phyloP scores from a whole-genome alignment of 2,888 invertebrate species.

The Globia sparganii region DNA sequence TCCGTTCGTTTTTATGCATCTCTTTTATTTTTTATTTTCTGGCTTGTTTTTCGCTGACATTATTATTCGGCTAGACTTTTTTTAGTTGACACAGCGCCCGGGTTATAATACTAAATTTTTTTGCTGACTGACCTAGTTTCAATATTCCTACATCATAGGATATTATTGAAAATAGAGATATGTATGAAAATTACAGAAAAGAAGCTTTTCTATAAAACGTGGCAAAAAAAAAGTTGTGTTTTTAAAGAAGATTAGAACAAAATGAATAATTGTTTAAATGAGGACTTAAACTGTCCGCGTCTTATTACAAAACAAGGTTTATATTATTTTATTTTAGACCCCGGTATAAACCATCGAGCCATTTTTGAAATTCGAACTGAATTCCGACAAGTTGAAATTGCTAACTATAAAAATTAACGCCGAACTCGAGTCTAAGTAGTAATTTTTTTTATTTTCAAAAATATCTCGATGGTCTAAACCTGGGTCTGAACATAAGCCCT shows the following conservation, averaged over 20 bases:
- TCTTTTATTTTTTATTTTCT: slow-evolving; percentile 21
- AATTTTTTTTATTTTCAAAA: background rate
- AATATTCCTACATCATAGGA: background rate
- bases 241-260: background rate
- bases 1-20: background rate
- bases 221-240: background rate
- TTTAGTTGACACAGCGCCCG: background rate
- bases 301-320: no score
- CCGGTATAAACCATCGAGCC: no score
- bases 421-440: no score
- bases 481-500: background rate
- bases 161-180: background rate
- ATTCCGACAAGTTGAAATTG: no score
- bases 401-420: no score
- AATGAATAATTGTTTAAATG: background rate
- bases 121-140: background rate
- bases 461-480: background rate
- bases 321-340: no score
- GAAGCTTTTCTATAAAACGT: background rate
- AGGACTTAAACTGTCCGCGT: background rate
- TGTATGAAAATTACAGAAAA: background rate
- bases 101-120: background rate
- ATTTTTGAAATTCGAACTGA: no score
- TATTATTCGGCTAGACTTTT: background rate
- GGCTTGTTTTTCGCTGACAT: background rate